These are phyloP conservation scores for Toxotes chatareus DNA, from an alignment of 2,113 vertebrate genomes.

Conservation along the genomic window DNA sequence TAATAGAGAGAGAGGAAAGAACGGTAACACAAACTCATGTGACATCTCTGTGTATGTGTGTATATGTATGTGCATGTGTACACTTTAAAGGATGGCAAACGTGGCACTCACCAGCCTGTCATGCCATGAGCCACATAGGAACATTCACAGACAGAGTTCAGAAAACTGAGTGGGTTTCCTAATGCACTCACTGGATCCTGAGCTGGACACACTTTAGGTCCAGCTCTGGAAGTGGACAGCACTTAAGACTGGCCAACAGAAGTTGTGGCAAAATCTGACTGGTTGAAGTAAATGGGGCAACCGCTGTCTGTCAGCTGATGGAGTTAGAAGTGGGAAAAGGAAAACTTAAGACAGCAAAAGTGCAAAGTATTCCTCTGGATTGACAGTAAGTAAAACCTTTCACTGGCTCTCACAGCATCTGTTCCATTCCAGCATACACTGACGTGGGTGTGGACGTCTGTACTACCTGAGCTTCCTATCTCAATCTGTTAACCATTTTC, in stretches of 20 bases:
- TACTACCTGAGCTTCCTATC: slow-evolving; percentile 63
- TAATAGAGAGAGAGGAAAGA: slow-evolving; percentile 2
- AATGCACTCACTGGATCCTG: not conserved
- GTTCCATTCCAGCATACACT: slow-evolving; percentile 11
- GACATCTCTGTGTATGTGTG: not conserved
- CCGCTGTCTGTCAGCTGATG: not conserved
- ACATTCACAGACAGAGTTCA: not conserved
- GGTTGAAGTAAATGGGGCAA: not conserved
- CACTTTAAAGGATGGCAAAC: not conserved
- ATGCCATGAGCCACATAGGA: not conserved
- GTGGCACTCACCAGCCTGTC: not conserved
- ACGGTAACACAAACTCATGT: not conserved
- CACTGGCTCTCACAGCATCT: slow-evolving; percentile 22
- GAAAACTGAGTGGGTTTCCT: not conserved
- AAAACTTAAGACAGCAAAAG: not conserved
- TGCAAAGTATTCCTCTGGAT: not conserved
- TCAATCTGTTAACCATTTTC: slow-evolving; percentile 67
- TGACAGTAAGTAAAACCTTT: slow-evolving; percentile 5
- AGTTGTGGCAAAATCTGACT: not conserved
- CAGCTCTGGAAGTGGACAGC: not conserved
- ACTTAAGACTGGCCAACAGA: not conserved
- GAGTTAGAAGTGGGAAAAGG: not conserved
- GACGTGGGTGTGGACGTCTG: slow-evolving; percentile 28
- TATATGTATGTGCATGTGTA: not conserved
- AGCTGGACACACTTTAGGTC: not conserved